phyloP scores from a whole-genome alignment of 2,888 invertebrate species.

The Rhopalosiphum nymphaeae region DNA sequence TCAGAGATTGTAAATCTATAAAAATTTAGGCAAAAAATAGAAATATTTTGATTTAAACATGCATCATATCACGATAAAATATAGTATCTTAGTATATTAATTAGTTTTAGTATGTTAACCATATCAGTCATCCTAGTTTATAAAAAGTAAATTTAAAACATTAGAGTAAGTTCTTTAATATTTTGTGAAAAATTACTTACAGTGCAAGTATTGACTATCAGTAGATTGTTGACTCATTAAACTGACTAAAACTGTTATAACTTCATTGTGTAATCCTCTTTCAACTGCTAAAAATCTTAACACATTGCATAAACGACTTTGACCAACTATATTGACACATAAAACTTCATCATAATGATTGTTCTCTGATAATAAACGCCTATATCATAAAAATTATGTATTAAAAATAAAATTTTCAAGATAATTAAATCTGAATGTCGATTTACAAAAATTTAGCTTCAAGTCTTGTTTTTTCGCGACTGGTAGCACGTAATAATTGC shows the following conservation, averaged over 20 bases:
- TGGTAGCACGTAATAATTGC: conserved; percentile 71
- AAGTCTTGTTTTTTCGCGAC: conserved; percentile 60
- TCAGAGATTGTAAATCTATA: background rate
- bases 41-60: background rate
- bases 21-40: background rate
- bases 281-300: conserved; percentile 73
- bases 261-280: conserved; percentile 74
- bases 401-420: background rate
- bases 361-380: conserved; percentile 71
- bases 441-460: conserved; percentile 64
- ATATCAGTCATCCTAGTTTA: background rate
- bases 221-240: conserved; percentile 69
- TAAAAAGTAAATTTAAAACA: background rate
- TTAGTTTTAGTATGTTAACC: background rate
- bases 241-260: conserved; percentile 74
- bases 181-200: conserved; percentile 45
- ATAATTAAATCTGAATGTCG: conserved; percentile 29
- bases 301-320: conserved; percentile 76
- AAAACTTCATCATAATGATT: conserved; percentile 77
- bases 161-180: background rate
- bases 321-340: conserved; percentile 77
- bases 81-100: background rate
- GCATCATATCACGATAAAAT: background rate
- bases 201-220: conserved; percentile 66
- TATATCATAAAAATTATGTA: conserved; percentile 50